These are phyloP conservation scores for Mystacides longicornis DNA, from an alignment of 2,888 invertebrate species.

Conservation along the genomic window DNA sequence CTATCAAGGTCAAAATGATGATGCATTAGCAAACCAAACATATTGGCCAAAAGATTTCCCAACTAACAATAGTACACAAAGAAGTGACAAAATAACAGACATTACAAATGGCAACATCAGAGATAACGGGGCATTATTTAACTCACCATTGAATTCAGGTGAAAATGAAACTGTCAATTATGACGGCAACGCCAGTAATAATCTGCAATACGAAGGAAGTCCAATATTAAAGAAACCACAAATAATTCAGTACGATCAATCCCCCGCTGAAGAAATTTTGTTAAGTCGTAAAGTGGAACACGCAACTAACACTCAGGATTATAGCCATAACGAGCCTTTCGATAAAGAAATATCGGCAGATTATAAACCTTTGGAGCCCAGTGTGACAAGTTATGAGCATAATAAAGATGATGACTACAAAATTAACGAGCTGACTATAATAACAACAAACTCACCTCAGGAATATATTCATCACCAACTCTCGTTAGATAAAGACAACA, in stretches of 20 bases:
- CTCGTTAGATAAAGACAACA: conserved; percentile 15
- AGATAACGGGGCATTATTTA: conserved; percentile 22
- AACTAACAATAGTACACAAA: conserved; percentile 18
- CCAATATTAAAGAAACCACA: background rate
- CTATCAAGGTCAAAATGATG: conserved; percentile 18
- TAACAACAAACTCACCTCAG: conserved; percentile 10
- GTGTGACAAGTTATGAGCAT: conserved; percentile 32
- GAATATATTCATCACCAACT: conserved; percentile 12
- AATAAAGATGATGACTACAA: background rate
- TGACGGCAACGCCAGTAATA: background rate
- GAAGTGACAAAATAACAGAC: conserved; percentile 14
- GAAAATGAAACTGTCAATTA: conserved; percentile 19
- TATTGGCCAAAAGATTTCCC: conserved; percentile 25
- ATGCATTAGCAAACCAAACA: conserved; percentile 19
- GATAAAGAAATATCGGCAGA: background rate
- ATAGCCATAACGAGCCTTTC: background rate
- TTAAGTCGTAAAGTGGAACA: background rate
- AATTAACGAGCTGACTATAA: conserved; percentile 10
- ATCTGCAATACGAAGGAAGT: too few species aligned
- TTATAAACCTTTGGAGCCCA: conserved; percentile 32
- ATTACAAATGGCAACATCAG: conserved; percentile 4
- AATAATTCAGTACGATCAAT: conserved; percentile 5
- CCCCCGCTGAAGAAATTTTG: background rate
- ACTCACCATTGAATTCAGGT: conserved; percentile 18
- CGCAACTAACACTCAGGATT: background rate